Percentiles rank a stretch among this genome's conserved stretches.
These are phyloP conservation scores for rat (Rattus norvegicus) DNA, from an alignment of 2,113 vertebrate genomes.

Conservation along the genomic window GRCr8 NC_086030.1:12756501-12757000, in stretches of 20 bases:
- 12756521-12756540: not conserved
- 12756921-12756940: not conserved
- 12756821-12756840: slow-evolving; percentile 28
- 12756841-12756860: not conserved
- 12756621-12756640: not conserved
- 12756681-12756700: not conserved
- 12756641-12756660: not conserved
- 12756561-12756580: not conserved
- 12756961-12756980: not conserved
- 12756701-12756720: slow-evolving; percentile 62
- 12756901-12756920: not conserved
- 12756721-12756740: too few species aligned
- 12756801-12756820: not conserved
- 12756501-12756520: not conserved
- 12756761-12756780: not conserved
- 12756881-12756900: not conserved
- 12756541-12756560: not conserved
- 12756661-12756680: not conserved
- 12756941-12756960: fast-evolving
- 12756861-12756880: not conserved
- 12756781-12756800: not conserved
- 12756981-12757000: not conserved
- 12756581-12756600: fast-evolving
- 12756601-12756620: not conserved
- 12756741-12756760: not conserved